Evolutionary conservation across 2,888 invertebrate genomes (phyloP).

Genomic region (Alloscopus bannaensis): DNA sequence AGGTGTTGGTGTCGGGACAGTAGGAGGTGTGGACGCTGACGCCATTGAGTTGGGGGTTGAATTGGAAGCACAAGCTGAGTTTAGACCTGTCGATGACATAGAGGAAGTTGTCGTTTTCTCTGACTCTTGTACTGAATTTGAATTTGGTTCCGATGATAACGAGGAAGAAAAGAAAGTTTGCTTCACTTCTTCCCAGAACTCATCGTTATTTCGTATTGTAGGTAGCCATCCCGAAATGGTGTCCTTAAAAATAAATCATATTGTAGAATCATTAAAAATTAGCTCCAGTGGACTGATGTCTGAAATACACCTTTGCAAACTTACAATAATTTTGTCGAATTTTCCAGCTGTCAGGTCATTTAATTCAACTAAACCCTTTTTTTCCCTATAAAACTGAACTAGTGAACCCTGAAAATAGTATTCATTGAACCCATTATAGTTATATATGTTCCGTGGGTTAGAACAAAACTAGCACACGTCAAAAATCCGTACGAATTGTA

Average conservation of each 20-base stretch:
- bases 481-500: neutral
- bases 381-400: conserved; percentile 71
- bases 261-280: conserved; percentile 13
- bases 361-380: conserved; percentile 71
- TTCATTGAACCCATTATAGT: neutral
- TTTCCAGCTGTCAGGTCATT: conserved; percentile 71
- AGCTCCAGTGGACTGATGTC: neutral
- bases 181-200: conserved; percentile 72
- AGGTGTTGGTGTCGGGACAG: conserved; percentile 63
- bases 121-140: conserved; percentile 65
- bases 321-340: conserved; percentile 71
- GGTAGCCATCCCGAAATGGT: conserved; percentile 71
- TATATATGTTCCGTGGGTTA: no score
- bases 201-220: conserved; percentile 67
- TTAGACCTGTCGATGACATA: conserved; percentile 66
- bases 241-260: conserved; percentile 45
- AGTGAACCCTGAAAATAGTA: conserved; percentile 66
- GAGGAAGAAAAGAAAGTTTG: conserved; percentile 59
- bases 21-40: conserved; percentile 66
- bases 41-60: conserved; percentile 66
- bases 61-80: conserved; percentile 66
- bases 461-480: neutral
- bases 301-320: neutral
- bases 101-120: conserved; percentile 65
- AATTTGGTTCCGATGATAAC: conserved; percentile 52